Percentiles rank a stretch among this genome's conserved stretches.
Evolutionary conservation across 2,797 vertebrate genomes (phyloP).

Genomic region (Esox lucius): DNA sequence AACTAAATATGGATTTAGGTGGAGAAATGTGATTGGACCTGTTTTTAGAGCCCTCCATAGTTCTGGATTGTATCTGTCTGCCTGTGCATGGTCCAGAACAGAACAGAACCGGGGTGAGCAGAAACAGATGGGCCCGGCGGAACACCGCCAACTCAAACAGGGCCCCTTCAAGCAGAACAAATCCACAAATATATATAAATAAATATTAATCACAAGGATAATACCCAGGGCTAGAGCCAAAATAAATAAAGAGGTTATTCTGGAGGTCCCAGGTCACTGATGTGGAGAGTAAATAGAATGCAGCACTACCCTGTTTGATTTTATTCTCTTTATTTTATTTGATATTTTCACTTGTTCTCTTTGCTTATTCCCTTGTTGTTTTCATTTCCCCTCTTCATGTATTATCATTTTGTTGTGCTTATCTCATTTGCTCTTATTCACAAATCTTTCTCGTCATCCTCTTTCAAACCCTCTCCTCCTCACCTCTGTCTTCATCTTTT

Average conservation of each 20-base stretch:
- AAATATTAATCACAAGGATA: slow-evolving; percentile 64
- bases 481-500: slow-evolving; percentile 8
- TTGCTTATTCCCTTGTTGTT: not conserved
- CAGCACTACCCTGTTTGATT: not conserved
- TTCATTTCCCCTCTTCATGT: slow-evolving; percentile 17
- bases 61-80: slow-evolving; percentile 54
- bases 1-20: slow-evolving; percentile 60
- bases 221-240: slow-evolving; percentile 44
- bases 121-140: slow-evolving; percentile 62
- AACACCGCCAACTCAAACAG: slow-evolving; percentile 58
- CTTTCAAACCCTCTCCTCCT: not conserved
- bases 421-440: slow-evolving; percentile 2
- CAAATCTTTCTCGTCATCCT: not conserved
- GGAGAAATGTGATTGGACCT: slow-evolving; percentile 45
- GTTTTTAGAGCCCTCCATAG: slow-evolving; percentile 31
- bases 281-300: slow-evolving; percentile 36
- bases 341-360: not conserved
- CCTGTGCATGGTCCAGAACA: not conserved
- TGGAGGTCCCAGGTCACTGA: slow-evolving; percentile 36
- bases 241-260: slow-evolving; percentile 52
- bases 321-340: not conserved
- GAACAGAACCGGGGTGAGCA: slow-evolving; percentile 50
- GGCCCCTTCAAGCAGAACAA: slow-evolving; percentile 53
- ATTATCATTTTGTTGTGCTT: not conserved
- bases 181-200: slow-evolving; percentile 62